Evolutionary conservation across 2,113 vertebrate species (phyloP), one percentile per base, ranked within the genome.

Genomic region (Brachirus orientalis): DNA sequence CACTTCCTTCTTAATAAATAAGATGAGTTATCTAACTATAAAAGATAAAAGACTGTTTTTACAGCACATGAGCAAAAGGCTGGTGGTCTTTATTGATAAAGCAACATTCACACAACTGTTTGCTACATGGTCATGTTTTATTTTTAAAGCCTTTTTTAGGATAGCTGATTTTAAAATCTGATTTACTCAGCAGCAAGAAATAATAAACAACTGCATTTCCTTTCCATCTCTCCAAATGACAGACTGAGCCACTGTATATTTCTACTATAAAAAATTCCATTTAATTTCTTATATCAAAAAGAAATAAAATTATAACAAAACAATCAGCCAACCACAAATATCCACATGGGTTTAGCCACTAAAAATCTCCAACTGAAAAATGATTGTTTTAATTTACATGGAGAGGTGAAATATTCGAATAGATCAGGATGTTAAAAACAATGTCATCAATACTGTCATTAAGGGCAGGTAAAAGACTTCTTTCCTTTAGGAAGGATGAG

Each of bases 231-330:
- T 91, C 79, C 87, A 92, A 93, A 92, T 90, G 86, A 95, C 93
- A 65, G 85, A 88, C 80, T 85, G 86, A 92, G 83, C 83, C 91
- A 89, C 81, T 45, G 77, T 91, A 90, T 88, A 89, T 85, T 86
- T 92, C 84, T 93, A 95, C 93, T 94, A 92, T 90, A 95, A 95
- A 95, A 95, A 95, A 94, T 93, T 92, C 92, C 88, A 90, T 92
- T 92, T 90, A 91, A 91, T 90, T 90, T 89, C 89, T 91, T 89
- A 86, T 89, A 89, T 90, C 74, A 90, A 90, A 90, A 91, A 87
- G 77, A 91, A 90, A 91, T 61, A 43, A 72, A 88, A 89, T 86
- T 78, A 89, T 83, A 89, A 86, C 72, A 84, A 83, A 90, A 86
- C 83, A 85, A 89, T 89, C 84, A 88, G 77, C n/a, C n/a, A 85